A percentile compares a stretch with the other conserved stretches of the same genome.
Evolutionary conservation across 37 sponge, comb jelly and placozoan species (phyloP).

Genomic region (Axinella damicornis): DNA sequence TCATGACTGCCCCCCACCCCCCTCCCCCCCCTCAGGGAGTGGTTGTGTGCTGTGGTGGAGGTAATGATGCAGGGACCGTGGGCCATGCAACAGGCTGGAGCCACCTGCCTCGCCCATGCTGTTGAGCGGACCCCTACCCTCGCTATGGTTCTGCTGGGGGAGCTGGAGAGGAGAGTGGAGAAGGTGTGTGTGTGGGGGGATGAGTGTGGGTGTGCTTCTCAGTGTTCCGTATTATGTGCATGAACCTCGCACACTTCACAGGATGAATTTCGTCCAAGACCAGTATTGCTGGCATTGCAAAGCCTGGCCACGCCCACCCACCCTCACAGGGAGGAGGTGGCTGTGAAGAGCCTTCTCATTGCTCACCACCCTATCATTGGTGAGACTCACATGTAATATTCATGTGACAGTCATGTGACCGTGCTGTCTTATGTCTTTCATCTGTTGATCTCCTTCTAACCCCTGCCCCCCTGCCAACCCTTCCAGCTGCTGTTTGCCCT

Average conservation of each 20-base stretch:
- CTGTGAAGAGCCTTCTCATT: conserved; percentile 39
- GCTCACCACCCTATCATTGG: conserved; percentile 64
- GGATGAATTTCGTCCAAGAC: conserved; percentile 16
- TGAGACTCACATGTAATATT: conserved; percentile 9
- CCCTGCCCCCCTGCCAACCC: background rate
- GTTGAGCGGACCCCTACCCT: background rate
- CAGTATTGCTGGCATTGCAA: conserved; percentile 23
- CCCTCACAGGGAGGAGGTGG: conserved; percentile 45
- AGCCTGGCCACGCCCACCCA: conserved; percentile 42
- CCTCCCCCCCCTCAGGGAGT: conserved; percentile 30
- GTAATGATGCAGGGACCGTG: conserved; percentile 22
- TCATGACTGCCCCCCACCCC: no score
- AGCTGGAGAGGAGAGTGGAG: conserved; percentile 3
- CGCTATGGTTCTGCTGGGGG: background rate
- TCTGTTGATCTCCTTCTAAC: background rate
- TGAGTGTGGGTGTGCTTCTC: background rate
- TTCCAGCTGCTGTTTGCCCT: conserved; percentile 27
- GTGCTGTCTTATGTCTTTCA: background rate
- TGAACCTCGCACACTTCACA: conserved; percentile 6
- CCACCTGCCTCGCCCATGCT: conserved; percentile 4
- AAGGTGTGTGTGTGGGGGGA: conserved; percentile 16
- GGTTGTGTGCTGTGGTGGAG: conserved; percentile 43
- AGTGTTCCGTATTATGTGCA: background rate
- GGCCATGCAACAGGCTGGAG: conserved; percentile 23
- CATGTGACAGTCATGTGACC: background rate